Evolutionary conservation across 2,113 vertebrate species (phyloP).

Genomic region (Clarias magur): DNA sequence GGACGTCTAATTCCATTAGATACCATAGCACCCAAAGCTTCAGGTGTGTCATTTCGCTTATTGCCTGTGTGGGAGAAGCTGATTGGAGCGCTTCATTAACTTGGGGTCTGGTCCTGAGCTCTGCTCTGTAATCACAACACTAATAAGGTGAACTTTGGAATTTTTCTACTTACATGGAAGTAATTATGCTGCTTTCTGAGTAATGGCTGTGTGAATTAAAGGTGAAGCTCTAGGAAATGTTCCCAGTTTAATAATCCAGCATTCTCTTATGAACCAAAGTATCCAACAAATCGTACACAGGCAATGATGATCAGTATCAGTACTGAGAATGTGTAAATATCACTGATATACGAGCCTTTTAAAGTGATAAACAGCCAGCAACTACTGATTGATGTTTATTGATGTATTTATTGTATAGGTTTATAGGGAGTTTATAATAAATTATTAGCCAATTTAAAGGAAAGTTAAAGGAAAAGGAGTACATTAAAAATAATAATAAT

Average conservation of each 20-base stretch:
- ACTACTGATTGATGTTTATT: neutral
- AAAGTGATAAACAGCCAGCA: neutral
- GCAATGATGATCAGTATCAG: neutral
- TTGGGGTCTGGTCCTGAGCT: constrained; percentile 16
- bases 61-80: constrained; percentile 31
- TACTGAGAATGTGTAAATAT: neutral
- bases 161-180: constrained; percentile 18
- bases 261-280: neutral
- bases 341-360: neutral
- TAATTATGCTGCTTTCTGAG: constrained; percentile 45
- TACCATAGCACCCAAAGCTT: neutral
- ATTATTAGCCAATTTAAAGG: neutral
- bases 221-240: constrained; percentile 23
- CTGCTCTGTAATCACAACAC: constrained; percentile 35
- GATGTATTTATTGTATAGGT: neutral
- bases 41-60: constrained; percentile 22
- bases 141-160: constrained; percentile 34
- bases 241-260: constrained; percentile 42
- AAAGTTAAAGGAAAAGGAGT: neutral
- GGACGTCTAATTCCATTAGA: constrained; percentile 18
- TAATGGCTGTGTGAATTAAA: constrained; percentile 13
- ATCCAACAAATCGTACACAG: neutral
- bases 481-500: neutral
- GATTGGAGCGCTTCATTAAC: constrained; percentile 30
- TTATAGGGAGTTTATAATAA: neutral